These are phyloP conservation scores for Ellobium chinense DNA, from an alignment of 2,888 invertebrate genomes.

Conservation along the genomic window DNA sequence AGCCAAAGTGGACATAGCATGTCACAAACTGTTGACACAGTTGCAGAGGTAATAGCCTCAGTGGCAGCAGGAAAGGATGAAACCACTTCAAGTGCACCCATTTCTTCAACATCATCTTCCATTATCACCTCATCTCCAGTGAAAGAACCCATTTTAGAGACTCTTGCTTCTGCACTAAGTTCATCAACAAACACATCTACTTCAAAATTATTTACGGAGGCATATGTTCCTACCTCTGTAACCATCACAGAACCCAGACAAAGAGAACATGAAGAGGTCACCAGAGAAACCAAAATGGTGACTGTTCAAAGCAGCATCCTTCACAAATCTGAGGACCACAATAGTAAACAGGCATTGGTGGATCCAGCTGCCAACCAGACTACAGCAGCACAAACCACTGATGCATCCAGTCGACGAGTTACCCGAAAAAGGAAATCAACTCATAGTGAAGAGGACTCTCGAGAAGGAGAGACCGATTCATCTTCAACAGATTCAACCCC, in stretches of 20 bases:
- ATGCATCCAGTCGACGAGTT: background rate
- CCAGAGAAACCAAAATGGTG: conserved; percentile 21
- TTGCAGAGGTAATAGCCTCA: background rate
- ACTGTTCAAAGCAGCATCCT: conserved; percentile 30
- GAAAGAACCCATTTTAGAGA: conserved; percentile 40
- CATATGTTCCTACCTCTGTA: background rate
- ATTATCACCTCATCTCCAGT: background rate
- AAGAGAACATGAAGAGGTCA: background rate
- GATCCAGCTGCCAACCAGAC: background rate
- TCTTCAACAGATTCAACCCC: background rate
- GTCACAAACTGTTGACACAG: background rate
- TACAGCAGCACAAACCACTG: background rate
- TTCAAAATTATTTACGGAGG: conserved; percentile 12
- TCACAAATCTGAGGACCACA: background rate
- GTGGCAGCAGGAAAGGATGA: conserved; percentile 15
- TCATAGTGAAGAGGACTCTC: conserved; percentile 11
- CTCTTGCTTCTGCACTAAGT: conserved; percentile 23
- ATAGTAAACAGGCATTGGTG: background rate
- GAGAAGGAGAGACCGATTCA: background rate
- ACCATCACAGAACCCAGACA: background rate
- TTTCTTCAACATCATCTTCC: background rate
- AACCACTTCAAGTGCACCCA: background rate
- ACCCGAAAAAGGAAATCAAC: conserved; percentile 21
- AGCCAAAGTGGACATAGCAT: background rate
- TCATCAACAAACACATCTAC: background rate